A percentile compares a stretch with the other conserved stretches of the same genome.
Conservation (phyloP, 2,113 vertebrate genomes). For the Pelecanoides urinatrix region DNA sequence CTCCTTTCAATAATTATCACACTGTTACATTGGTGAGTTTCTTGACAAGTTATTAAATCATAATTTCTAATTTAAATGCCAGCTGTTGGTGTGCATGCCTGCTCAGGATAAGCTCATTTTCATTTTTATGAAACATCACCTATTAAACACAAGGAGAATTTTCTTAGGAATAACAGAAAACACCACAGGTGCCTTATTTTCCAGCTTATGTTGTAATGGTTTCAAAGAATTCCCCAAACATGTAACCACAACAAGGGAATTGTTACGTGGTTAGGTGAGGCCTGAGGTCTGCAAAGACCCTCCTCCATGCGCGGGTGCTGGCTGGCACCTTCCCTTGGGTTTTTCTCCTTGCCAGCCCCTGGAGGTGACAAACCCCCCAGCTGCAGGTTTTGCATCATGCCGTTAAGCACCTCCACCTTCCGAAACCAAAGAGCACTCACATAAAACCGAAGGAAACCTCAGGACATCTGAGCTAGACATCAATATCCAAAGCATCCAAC, state of each 20-base stretch:
- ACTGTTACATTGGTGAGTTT: conserved; percentile 47
- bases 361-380: not conserved
- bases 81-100: conserved; percentile 58
- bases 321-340: not conserved
- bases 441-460: fast-evolving
- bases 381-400: not conserved
- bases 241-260: not conserved
- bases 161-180: conserved; percentile 30
- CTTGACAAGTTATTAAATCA: conserved; percentile 69
- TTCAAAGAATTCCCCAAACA: not conserved
- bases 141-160: conserved; percentile 60
- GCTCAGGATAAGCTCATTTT: conserved; percentile 68
- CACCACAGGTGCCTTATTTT: conserved; percentile 49
- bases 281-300: not conserved
- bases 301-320: not conserved
- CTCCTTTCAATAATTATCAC: conserved; percentile 55
- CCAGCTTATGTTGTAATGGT: not conserved
- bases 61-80: conserved; percentile 73
- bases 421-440: fast-evolving
- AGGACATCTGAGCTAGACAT: fast-evolving
- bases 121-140: conserved; percentile 69
- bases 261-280: not conserved
- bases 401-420: not conserved
- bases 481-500: not conserved
- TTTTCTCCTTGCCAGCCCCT: not conserved